Percentiles rank a stretch among this genome's conserved stretches.
Evolutionary conservation across 2,888 invertebrate species (phyloP).

Genomic region (Lapara coniferarum): DNA sequence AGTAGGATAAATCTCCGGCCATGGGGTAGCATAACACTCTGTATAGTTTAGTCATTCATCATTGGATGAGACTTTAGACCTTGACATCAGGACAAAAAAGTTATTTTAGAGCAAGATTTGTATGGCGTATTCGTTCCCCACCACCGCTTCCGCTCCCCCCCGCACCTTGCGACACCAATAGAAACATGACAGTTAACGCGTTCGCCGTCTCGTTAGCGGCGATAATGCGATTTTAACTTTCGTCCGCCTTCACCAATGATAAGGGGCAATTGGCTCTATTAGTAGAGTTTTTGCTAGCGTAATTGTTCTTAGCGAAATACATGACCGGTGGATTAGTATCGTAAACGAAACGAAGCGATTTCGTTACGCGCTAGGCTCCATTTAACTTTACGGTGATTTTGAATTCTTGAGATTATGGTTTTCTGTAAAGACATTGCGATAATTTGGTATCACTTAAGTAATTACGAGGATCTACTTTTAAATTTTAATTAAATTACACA

Average conservation of each 20-base stretch:
- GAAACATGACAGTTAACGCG: conserved; percentile 49
- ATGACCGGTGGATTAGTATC: conserved; percentile 40
- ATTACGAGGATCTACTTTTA: too few species aligned
- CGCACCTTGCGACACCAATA: conserved; percentile 31
- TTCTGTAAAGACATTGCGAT: too few species aligned
- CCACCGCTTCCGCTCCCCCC: conserved; percentile 28
- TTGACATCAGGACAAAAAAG: too few species aligned
- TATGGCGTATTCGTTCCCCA: too few species aligned
- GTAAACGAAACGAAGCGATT: conserved; percentile 14
- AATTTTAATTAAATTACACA: too few species aligned
- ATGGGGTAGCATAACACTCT: too few species aligned
- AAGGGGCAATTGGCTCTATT: conserved; percentile 60
- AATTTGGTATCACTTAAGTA: too few species aligned
- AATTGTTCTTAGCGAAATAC: conserved; percentile 49
- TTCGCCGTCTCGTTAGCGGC: conserved; percentile 61
- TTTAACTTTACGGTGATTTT: conserved; percentile 13
- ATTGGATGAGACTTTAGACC: too few species aligned
- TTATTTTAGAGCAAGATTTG: too few species aligned
- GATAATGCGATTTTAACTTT: conserved; percentile 63
- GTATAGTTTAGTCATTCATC: too few species aligned
- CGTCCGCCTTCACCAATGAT: conserved; percentile 54
- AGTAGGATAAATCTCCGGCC: too few species aligned
- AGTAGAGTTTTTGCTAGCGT: conserved; percentile 51
- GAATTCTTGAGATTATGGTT: not conserved
- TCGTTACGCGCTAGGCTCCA: not conserved